Base-by-base conservation (phyloP, 2,888 invertebrate species). In the Malthinus flaveolus region DNA sequence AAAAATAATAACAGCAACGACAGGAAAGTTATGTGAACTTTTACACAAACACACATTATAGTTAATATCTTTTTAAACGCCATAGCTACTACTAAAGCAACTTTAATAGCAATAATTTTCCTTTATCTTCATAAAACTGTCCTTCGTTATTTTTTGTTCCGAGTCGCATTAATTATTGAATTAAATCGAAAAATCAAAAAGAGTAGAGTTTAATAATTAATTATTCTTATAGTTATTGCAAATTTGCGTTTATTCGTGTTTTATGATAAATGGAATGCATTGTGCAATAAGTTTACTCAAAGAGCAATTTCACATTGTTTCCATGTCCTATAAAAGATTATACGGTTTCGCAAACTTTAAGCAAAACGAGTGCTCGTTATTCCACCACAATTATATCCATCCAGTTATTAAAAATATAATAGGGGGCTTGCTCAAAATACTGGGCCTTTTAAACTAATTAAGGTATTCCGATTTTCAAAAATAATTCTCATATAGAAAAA, bases 221-320 rank as follows among this genome's bases (percentile, higher is more conserved):
- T 58, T 53, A 58, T 46, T 45, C 56, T 42, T 42, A 15, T 23
- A 23, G 23, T 32, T 48, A 53, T 58, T 58, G 59, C 54, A 49
- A 54, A 59, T 55, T 46, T 60, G 51, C 51, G 52, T 60, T 56
- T 44, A 46, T 46, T 49, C 57, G 39, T 49, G 35, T 36, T 23
- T 37, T 49, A 49, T 53, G 49, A 61, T 57, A 61, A 61, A 61
- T 53, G 57, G 32, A 42, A 46, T 33, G 42, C 46, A 53, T 46
- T 57, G 50, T 57, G 59, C 55, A 56, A 59, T 55, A 52, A 59
- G 47, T 59, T 52, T 49, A 49, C 53, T 58, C 34, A 59, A 56
- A 59, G 59, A 56, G 52, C 59, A 51, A 56, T 56, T 48, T 42
- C 35, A 36, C 55, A 50, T 55, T 55, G 47, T 49, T 52, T 53